Evolutionary conservation across 2,888 invertebrate species (phyloP), one percentile per base, ranked within the genome.

Genomic region (Encarsia formosa): DNA sequence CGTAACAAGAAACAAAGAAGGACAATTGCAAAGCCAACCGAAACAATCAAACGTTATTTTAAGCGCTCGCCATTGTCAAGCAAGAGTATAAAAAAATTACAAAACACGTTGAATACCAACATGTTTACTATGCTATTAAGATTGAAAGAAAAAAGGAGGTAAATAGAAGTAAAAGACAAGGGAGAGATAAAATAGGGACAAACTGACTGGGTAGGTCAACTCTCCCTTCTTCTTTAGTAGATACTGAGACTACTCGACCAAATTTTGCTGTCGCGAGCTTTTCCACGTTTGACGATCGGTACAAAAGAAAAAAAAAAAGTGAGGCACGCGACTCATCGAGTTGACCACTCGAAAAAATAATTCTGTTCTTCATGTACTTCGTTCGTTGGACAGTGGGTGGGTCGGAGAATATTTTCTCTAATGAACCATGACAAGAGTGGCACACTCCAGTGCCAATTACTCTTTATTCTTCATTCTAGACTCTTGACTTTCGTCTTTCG

Each of bases 371-470:
- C 57, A 9, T 16, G 18, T 19, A 43, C 56, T 50, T 35, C 22
- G 37, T n/a, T 23, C 66, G 64, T 68, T 70, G 64, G 64, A 72
- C 71, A 70, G 71, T 70, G 64, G 70, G n/a, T n/a, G n/a, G n/a
- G n/a, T n/a, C n/a, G 70, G 70, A 68, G 67, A 71, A 71, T 73
- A 73, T 73, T 72, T 72, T 69, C 71, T 72, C 72, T 73, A 74
- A 74, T 73, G 73, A 74, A 73, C 70, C 71, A 73, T 71, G 72
- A 71, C 66, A 67, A 73, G 73, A 69, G 49, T 16, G 16, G 8
- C 11, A 13, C 34, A 66, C 73, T 73, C 64, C 68, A 72, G 70
- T 71, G 73, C 72, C 73, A 73, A 73, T 73, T 73, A 73, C 70
- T 70, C 71, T 71, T 66, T 65, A 66, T 67, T 59, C 53, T 67